Base-by-base conservation (phyloP, 2,797 vertebrate species). In the Neosilurus mollespiculum region DNA sequence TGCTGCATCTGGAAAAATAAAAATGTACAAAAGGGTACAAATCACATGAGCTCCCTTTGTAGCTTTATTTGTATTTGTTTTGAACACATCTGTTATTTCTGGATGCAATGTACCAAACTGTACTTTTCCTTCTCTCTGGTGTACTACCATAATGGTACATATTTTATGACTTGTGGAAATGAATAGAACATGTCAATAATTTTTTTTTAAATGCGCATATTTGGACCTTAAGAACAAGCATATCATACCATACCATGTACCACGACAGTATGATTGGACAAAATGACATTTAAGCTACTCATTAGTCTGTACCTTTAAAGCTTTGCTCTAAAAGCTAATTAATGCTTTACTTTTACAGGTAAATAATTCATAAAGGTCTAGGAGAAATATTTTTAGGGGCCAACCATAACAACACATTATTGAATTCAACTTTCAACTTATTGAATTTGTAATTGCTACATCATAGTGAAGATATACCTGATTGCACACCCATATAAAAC, bases 371-470 rank as follows among this genome's bases (percentile, higher is more conserved):
- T n/a, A 37, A 37, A 14, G 9, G 5, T 59, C 18, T 37, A 14
- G 20, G 37, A 34, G 6, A 61, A n/a, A 59, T 76, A 22, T n/a
- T 76, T 73, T 58, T 30, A 56, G 20, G 24, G 56, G 51, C 15
- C 53, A 20, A 73, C 15, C 53, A 56, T 20, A 58, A 4, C 51
- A 30, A 34, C 2, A 58, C 26, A 20, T 34, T 12, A 34, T 7
- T 34, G 53, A n/a, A 72, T n/a, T n/a, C n/a, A n/a, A n/a, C n/a
- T n/a, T 53, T 72, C n/a, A 16, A 51, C 9, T 62, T 15, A 8
- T 8, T 6, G 12, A 53, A 78, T 83, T 64, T 80, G 22, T 79
- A 64, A 72, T 70, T 72, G 59, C 71, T 80, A 65, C 22, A 26
- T 77, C n/a, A 58, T 18, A 67, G 9, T 66, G 9, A 37, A 22